Conservation (phyloP, 2,888 invertebrate genomes). For the Ferrisia virgata region DNA sequence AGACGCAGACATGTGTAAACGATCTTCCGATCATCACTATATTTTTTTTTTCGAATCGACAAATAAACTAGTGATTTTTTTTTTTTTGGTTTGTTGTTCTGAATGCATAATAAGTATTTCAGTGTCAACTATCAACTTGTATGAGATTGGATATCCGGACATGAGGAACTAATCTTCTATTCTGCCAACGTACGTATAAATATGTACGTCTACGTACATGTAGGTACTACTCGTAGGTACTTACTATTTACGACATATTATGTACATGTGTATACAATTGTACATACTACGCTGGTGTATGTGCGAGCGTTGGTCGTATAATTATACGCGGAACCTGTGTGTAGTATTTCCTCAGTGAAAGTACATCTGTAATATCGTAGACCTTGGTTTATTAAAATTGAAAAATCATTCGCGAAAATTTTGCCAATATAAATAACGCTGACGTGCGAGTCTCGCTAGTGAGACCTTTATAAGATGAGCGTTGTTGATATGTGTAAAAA, state of each 20-base stretch:
- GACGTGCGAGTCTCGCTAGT: too few species aligned
- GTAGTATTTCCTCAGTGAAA: constrained; percentile 12
- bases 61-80: not conserved
- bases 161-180: constrained; percentile 19
- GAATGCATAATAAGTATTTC: constrained; percentile 32
- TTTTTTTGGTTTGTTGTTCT: constrained; percentile 25
- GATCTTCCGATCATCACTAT: not conserved
- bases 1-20: too few species aligned
- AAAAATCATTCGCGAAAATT: constrained; percentile 17
- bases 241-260: not conserved
- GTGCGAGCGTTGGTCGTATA: not conserved
- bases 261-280: too few species aligned
- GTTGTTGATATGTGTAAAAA: too few species aligned
- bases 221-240: too few species aligned
- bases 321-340: constrained; percentile 3
- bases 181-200: not conserved
- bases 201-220: not conserved
- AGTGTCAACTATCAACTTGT: constrained; percentile 6
- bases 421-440: not conserved
- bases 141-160: not conserved
- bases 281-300: too few species aligned
- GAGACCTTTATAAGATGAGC: not conserved
- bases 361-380: too few species aligned
- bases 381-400: not conserved
- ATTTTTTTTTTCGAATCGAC: not conserved